Conservation (phyloP, 2,797 vertebrate species). For the Spinus pinus region DNA sequence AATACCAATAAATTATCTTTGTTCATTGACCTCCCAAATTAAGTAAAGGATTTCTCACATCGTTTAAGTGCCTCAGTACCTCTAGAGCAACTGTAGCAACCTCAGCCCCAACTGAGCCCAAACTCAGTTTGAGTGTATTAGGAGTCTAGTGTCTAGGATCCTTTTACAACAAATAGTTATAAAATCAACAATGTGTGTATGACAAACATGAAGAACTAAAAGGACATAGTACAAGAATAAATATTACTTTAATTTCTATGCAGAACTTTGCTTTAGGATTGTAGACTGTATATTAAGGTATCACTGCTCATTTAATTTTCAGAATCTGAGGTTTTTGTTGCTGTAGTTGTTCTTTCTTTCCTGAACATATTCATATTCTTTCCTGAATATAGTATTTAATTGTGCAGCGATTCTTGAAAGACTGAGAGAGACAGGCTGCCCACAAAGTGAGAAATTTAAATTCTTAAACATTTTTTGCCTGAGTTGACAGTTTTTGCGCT, state of each 20-base stretch:
- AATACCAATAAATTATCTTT: neutral
- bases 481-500: neutral
- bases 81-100: neutral
- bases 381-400: neutral
- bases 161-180: neutral
- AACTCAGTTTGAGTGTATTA: neutral
- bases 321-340: neutral
- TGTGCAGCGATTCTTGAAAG: neutral
- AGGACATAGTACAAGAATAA: neutral
- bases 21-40: neutral
- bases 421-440: neutral
- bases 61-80: neutral
- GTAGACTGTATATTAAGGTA: neutral
- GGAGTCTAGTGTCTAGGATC: fast-evolving
- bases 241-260: neutral
- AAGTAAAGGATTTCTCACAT: neutral
- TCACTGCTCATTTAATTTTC: neutral
- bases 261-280: neutral
- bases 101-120: fast-evolving
- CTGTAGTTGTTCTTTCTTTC: neutral
- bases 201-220: neutral
- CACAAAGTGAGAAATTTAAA: neutral
- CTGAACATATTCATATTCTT: neutral
- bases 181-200: neutral
- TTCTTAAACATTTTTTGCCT: neutral